Conservation (phyloP, 2,888 invertebrate genomes). For the Ptilodon capucinus region DNA sequence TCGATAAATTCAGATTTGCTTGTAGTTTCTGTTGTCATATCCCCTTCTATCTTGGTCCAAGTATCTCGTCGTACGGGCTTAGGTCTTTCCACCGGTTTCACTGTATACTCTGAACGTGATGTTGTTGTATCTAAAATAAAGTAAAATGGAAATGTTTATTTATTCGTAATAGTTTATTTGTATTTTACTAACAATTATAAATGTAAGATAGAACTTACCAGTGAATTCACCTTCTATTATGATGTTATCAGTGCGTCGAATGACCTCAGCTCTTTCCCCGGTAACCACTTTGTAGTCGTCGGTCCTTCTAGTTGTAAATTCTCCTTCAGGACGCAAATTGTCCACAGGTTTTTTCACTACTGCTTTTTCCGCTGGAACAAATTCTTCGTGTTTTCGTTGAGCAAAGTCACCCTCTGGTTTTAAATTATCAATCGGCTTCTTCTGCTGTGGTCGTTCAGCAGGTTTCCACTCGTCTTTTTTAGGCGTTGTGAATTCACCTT, state of each 20-base stretch:
- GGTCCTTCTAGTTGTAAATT: conserved; percentile 80
- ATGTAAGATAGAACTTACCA: conserved; percentile 62
- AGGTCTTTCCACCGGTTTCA: conserved; percentile 85
- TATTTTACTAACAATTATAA: too few relatives aligned
- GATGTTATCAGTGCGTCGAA: conserved; percentile 85
- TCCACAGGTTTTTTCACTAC: conserved; percentile 49
- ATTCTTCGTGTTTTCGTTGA: conserved; percentile 57
- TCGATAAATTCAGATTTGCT: conserved; percentile 86
- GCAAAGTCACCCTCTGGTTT: conserved; percentile 51
- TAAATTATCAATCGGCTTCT: conserved; percentile 72
- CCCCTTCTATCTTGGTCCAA: conserved; percentile 90
- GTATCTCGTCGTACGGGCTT: conserved; percentile 87
- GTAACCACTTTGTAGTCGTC: conserved; percentile 83
- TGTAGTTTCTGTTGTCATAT: conserved; percentile 87
- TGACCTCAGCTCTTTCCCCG: conserved; percentile 85
- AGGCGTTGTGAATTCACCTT: conserved; percentile 41
- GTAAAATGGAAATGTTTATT: too few relatives aligned
- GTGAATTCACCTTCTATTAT: conserved; percentile 85
- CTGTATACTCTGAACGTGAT: conserved; percentile 86
- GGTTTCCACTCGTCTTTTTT: conserved; percentile 70
- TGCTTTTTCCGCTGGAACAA: conserved; percentile 64
- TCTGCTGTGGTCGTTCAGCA: conserved; percentile 73
- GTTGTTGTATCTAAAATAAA: conserved; percentile 85
- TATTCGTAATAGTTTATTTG: too few relatives aligned
- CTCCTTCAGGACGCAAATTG: conserved; percentile 80